phyloP scores from a whole-genome alignment of 2,113 vertebrate genomes.

The Anguilla japonica region DNA sequence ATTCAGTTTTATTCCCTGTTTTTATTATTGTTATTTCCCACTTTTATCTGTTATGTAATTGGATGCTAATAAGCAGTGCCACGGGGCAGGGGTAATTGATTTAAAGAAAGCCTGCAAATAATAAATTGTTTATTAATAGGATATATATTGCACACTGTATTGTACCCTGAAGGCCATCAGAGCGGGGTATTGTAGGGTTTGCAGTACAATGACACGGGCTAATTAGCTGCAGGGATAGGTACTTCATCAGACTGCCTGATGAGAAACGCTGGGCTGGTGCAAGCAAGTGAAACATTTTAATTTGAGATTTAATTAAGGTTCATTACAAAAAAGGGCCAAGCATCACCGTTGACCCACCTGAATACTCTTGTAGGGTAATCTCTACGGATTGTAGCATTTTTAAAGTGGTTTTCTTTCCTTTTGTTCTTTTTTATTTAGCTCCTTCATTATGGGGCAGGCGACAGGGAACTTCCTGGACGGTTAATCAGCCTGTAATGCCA shows the following conservation, averaged over 20 bases:
- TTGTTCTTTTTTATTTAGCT: background rate
- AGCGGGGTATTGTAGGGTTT: background rate
- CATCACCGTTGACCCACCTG: background rate
- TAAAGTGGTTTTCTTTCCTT: background rate
- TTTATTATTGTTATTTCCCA: background rate
- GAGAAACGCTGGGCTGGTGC: background rate
- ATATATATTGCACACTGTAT: background rate
- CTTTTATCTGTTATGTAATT: background rate
- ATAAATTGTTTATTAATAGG: background rate
- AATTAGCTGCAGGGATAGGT: conserved; percentile 9
- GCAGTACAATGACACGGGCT: conserved; percentile 3
- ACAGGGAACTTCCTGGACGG: background rate
- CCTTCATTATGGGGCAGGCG: background rate
- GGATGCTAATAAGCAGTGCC: background rate
- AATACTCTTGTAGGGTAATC: background rate
- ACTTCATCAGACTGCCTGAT: background rate
- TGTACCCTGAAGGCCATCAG: background rate
- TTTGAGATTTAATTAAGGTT: conserved; percentile 12
- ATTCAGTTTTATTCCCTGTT: background rate
- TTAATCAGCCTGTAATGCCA: background rate
- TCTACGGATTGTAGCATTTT: background rate
- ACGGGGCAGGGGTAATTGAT: background rate
- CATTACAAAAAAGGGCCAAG: conserved; percentile 1
- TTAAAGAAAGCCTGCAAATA: background rate
- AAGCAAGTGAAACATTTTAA: conserved; percentile 15